Percentiles rank a stretch among this genome's conserved stretches.
Conservation (phyloP, 2,113 vertebrate genomes). For the Castor canadensis region DNA sequence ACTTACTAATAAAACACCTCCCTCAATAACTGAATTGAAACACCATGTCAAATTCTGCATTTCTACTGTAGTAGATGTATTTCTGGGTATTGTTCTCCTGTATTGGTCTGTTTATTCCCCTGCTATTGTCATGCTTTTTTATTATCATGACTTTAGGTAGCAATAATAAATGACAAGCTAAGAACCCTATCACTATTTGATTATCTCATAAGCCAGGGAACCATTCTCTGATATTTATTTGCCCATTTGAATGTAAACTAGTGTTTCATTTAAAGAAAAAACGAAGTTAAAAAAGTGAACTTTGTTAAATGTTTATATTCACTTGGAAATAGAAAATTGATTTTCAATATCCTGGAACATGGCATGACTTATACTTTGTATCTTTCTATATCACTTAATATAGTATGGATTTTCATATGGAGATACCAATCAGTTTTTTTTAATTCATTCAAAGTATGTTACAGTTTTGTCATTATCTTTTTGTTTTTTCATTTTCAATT, state of each 20-base stretch:
- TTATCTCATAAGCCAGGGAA: background rate
- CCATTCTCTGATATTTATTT: background rate
- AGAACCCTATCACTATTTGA: background rate
- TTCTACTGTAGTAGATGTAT: background rate
- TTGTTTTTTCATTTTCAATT: background rate
- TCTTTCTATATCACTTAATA: background rate
- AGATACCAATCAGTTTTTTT: background rate
- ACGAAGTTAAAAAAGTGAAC: background rate
- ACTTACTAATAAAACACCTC: background rate
- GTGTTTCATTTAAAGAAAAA: background rate
- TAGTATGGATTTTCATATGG: background rate
- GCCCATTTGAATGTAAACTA: constrained; percentile 30
- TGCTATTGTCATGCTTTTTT: background rate
- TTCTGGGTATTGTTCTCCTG: background rate
- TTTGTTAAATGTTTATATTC: background rate
- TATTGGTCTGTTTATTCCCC: background rate
- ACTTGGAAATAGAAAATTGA: background rate
- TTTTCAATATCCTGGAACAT: background rate
- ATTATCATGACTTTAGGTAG: no score
- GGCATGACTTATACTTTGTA: background rate
- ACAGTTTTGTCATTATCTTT: background rate
- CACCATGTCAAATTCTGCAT: background rate
- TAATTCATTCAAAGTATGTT: background rate
- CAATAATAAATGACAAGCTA: background rate
- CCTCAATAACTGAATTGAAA: background rate